phyloP scores from a whole-genome alignment of 1,140 invertebrate genomes.

The Lethrus apterus region DNA sequence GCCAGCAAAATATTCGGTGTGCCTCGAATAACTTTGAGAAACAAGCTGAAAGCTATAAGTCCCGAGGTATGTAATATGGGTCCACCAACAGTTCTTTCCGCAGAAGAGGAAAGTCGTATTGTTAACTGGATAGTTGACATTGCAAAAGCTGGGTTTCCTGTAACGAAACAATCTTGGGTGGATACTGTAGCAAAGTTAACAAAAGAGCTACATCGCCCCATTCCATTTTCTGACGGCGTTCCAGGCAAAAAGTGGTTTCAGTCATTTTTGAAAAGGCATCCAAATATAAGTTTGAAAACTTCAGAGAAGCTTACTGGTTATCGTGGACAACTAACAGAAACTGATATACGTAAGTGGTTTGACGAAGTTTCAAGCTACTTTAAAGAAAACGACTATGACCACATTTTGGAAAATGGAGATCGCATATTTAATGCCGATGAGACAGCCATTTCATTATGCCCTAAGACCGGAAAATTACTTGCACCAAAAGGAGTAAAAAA shows the following conservation, averaged over 20 bases:
- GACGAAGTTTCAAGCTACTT: slow-evolving; percentile 27
- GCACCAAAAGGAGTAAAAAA: slow-evolving; percentile 29
- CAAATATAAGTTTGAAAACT: slow-evolving; percentile 24
- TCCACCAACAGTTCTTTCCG: slow-evolving; percentile 12
- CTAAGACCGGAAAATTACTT: slow-evolving; percentile 32
- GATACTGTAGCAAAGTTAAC: slow-evolving; percentile 9
- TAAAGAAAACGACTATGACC: slow-evolving; percentile 22
- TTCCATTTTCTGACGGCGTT: slow-evolving; percentile 22
- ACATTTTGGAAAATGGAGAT: slow-evolving; percentile 29
- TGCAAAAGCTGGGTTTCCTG: slow-evolving; percentile 14
- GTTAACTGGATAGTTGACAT: slow-evolving; percentile 13
- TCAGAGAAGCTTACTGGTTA: slow-evolving; percentile 17
- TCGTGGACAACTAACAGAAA: slow-evolving; percentile 18
- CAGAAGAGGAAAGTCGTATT: slow-evolving; percentile 14
- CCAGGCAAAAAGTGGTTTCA: slow-evolving; percentile 33
- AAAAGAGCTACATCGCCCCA: slow-evolving; percentile 14
- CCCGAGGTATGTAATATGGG: too few species aligned
- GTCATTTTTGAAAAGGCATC: slow-evolving; percentile 30
- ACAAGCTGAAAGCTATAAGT: too few species aligned
- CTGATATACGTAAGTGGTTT: slow-evolving; percentile 30
- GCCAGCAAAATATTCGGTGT: too few species aligned
- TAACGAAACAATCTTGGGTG: slow-evolving; percentile 3
- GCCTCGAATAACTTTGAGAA: too few species aligned
- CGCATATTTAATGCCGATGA: slow-evolving; percentile 41
- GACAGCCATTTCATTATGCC: slow-evolving; percentile 34